Base-by-base conservation (phyloP, 2,888 invertebrate species). In the Barypeithes pellucidus region DNA sequence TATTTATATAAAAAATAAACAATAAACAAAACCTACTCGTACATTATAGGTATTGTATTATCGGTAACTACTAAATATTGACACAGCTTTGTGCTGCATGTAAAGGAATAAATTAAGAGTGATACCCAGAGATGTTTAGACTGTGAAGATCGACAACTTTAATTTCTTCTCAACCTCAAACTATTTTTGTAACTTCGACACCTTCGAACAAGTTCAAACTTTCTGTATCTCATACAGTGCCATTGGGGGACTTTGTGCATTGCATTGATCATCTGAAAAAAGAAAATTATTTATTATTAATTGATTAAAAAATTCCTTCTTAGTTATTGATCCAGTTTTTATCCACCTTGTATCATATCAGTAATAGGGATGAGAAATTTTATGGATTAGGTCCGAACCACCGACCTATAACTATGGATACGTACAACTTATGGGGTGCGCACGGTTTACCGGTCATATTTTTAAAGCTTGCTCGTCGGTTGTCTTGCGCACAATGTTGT, bases 201-300 rank as follows among this genome's bases (percentile, higher is more conserved):
- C 79, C 92, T 91, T 61, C 93, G 90, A 80, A 94, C 92, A 77
- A 93, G 87, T 80, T 94, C 94, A 81, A 93, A 93, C 80, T 93
- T 93, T 75, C 94, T 89, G 86, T 94, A 94, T 77, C 94, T 89
- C 86, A 94, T 89, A 84, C 94, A 95, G 84, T 95, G 94, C 93
- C 93, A 94, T 83, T 94, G 94, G 0, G 95, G 94, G 72, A 94
- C 90, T 85, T 93, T 91, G 76, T 91, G 88, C 93, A 94, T 94
- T 41, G 90, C 89, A 78, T 93, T 91, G 61, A 92, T 86, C 41
- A 92, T 91, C 90, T 94, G 89, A 67, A 80, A 80, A 72, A n/a
- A n/a, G n/a, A n/a, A n/a, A n/a, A n/a, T n/a, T n/a, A n/a, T n/a
- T n/a, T n/a, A n/a, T n/a, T n/a, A n/a, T n/a, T n/a, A n/a, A n/a